phyloP scores from a whole-genome alignment of 2,113 vertebrate species.

The Thermophis baileyi region DNA sequence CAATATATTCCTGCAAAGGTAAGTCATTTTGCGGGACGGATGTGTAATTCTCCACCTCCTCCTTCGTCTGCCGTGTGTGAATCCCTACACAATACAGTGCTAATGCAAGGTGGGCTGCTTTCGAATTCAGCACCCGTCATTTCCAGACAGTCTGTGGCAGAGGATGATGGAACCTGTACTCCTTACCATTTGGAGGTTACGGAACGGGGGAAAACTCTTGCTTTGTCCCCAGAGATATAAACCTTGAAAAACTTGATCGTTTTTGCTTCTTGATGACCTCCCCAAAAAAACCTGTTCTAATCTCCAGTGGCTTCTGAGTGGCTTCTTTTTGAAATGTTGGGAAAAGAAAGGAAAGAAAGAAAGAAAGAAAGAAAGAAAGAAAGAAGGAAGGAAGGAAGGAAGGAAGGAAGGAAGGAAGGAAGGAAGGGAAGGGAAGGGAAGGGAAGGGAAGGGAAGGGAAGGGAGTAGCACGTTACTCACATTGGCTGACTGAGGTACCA shows the following conservation, averaged over 20 bases:
- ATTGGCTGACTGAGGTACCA: no score
- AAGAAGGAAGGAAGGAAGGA: no score
- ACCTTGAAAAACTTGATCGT: background rate
- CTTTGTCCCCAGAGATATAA: background rate
- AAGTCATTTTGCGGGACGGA: conserved; percentile 33
- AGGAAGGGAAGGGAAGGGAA: no score
- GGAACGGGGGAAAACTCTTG: background rate
- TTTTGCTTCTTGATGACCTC: background rate
- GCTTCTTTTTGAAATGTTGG: background rate
- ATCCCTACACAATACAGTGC: background rate
- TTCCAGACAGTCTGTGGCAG: background rate
- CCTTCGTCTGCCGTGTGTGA: background rate
- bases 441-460: no score
- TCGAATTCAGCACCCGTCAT: background rate
- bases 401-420: no score
- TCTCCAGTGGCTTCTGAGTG: background rate
- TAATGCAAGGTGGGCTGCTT: background rate
- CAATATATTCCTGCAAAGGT: conserved; percentile 72
- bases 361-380: no score
- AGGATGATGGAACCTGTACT: background rate
- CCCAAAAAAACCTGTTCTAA: background rate
- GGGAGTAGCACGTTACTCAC: no score
- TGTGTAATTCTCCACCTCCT: background rate
- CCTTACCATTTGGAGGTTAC: background rate
- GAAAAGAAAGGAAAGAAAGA: background rate